A percentile compares a stretch with the other conserved stretches of the same genome.
phyloP scores from a whole-genome alignment of 1,140 invertebrate genomes.

The Lepidurus packardi region DNA sequence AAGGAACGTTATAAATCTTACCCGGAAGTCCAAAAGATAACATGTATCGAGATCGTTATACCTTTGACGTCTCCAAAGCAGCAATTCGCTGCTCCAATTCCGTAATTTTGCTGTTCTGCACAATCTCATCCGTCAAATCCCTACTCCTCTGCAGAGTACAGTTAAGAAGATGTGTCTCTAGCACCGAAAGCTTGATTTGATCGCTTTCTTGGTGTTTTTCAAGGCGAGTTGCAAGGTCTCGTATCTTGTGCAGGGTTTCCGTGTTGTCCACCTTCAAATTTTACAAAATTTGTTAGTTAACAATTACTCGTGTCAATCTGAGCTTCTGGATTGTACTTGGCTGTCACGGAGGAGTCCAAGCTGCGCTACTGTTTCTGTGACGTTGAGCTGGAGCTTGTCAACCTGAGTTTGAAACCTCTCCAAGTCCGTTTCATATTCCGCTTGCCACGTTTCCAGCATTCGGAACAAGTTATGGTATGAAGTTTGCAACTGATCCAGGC shows the following conservation, averaged over 20 bases:
- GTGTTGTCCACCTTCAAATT: not conserved
- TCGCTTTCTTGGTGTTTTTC: not conserved
- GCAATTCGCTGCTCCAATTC: not conserved
- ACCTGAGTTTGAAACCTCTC: not conserved
- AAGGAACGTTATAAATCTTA: not conserved
- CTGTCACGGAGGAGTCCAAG: not conserved
- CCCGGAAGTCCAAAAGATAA: not conserved
- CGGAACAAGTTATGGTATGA: not conserved
- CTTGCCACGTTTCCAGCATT: conserved; percentile 10
- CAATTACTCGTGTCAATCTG: not conserved
- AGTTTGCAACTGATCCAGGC: conserved; percentile 13
- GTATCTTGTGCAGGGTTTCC: not conserved
- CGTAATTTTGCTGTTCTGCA: not conserved
- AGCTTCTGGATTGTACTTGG: not conserved
- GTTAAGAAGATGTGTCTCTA: not conserved
- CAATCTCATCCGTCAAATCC: not conserved
- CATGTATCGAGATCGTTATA: not conserved
- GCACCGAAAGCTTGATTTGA: not conserved
- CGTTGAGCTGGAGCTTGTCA: not conserved
- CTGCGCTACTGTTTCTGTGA: not conserved
- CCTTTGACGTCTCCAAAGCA: not conserved
- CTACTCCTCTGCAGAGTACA: not conserved
- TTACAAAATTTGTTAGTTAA: not conserved
- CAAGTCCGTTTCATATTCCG: not conserved
- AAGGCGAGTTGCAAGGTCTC: not conserved